Conservation (phyloP, 2,797 vertebrate genomes). For the Siniperca obscura region DNA sequence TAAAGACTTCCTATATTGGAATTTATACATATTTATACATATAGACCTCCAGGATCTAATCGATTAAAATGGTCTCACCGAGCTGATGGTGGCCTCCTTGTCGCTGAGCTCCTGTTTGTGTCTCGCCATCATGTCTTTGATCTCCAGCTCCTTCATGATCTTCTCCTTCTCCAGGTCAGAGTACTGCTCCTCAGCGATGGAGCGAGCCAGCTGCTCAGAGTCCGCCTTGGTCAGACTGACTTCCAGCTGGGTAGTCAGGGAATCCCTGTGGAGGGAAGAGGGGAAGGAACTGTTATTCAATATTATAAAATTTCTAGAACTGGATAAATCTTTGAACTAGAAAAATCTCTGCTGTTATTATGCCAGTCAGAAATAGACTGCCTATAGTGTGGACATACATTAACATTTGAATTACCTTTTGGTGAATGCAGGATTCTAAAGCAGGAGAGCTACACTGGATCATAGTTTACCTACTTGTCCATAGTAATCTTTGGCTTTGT, state of each 20-base stretch:
- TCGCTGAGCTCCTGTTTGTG: conserved; percentile 94
- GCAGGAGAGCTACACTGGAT: neutral
- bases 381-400: neutral
- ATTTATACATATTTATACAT: neutral
- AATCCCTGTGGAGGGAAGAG: conserved; percentile 85
- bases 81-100: conserved; percentile 95
- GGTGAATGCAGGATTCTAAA: conserved; percentile 19
- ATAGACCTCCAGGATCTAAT: neutral
- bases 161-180: conserved; percentile 98
- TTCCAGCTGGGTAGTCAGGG: conserved; percentile 92
- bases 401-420: conserved; percentile 34
- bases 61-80: conserved; percentile 82
- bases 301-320: neutral
- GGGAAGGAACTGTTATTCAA: neutral
- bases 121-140: conserved; percentile 96
- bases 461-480: neutral
- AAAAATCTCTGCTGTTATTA: conserved; percentile 14
- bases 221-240: conserved; percentile 94
- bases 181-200: conserved; percentile 96
- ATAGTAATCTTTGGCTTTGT: conserved; percentile 1
- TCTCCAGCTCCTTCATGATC: conserved; percentile 98
- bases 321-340: conserved; percentile 7
- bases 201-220: conserved; percentile 95
- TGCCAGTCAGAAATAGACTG: conserved; percentile 10
- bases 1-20: neutral